Percentiles rank a stretch among this genome's conserved stretches.
phyloP scores from a whole-genome alignment of 2,113 vertebrate genomes.

The Trochalopteron elliotii region DNA sequence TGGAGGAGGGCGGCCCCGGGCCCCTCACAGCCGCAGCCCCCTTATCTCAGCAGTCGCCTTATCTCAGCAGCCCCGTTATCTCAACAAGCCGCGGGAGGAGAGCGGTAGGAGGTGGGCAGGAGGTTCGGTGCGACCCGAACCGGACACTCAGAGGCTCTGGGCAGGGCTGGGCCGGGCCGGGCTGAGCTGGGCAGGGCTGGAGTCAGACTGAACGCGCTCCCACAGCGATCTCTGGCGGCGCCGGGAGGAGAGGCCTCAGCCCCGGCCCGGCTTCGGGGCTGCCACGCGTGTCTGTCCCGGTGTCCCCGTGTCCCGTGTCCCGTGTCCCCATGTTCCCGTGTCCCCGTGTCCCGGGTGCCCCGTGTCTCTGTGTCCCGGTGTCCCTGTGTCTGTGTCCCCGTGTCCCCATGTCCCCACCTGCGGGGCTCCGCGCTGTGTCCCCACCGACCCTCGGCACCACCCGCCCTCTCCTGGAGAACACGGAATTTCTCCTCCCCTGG shows the following conservation, averaged over 20 bases:
- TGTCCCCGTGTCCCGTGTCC: too few species aligned
- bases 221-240: background rate
- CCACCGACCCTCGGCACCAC: background rate
- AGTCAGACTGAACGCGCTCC: background rate
- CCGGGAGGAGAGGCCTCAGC: background rate
- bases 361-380: background rate
- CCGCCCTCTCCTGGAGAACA: too few species aligned
- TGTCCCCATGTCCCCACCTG: background rate
- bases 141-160: accelerated
- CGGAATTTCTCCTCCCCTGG: background rate
- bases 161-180: background rate
- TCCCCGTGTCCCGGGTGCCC: background rate
- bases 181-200: too few species aligned
- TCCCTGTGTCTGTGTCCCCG: background rate
- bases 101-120: background rate
- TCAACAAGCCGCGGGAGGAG: background rate
- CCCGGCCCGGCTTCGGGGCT: background rate
- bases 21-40: background rate
- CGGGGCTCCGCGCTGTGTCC: background rate
- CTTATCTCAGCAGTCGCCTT: background rate
- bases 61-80: background rate
- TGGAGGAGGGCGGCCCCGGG: accelerated
- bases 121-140: background rate
- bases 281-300: background rate
- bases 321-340: background rate